Evolutionary conservation across 2,888 invertebrate genomes (phyloP).

Genomic region (Cerceris rybyensis): DNA sequence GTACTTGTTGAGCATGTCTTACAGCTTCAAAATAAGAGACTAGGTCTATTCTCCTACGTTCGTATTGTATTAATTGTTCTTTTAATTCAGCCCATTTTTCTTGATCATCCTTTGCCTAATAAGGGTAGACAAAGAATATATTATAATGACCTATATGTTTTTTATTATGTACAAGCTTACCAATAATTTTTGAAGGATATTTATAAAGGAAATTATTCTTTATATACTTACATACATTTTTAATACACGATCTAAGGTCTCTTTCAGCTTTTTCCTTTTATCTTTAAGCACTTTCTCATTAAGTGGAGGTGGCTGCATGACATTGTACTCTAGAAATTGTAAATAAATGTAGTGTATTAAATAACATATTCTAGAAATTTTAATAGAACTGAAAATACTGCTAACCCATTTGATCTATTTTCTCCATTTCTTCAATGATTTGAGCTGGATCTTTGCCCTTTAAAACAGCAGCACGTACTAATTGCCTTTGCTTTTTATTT

Average conservation of each 20-base stretch:
- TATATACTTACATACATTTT: constrained; percentile 94
- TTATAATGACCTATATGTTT: constrained; percentile 1
- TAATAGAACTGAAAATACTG: constrained; percentile 11
- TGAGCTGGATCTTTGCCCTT: constrained; percentile 99
- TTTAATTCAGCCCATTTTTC: constrained; percentile 97
- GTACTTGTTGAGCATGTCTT: constrained; percentile 96
- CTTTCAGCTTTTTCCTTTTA: constrained; percentile 96
- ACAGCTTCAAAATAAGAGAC: constrained; percentile 98
- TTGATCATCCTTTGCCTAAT: constrained; percentile 96
- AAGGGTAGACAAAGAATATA: neutral
- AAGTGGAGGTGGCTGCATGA: constrained; percentile 95
- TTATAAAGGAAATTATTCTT: constrained; percentile 24
- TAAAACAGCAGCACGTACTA: constrained; percentile 97
- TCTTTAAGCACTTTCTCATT: constrained; percentile 98
- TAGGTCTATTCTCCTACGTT: constrained; percentile 92
- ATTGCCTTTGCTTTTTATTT: constrained; percentile 97
- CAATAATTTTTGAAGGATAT: constrained; percentile 47
- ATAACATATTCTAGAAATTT: neutral
- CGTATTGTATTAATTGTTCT: constrained; percentile 95
- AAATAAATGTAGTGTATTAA: constrained; percentile 7
- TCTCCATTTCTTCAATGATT: constrained; percentile 96
- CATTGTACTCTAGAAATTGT: constrained; percentile 90
- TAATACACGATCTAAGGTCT: constrained; percentile 96
- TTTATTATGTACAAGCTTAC: constrained; percentile 42
- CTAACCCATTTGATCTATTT: constrained; percentile 98